Evolutionary conservation across 1,140 invertebrate genomes (phyloP).

Genomic region (Spodoptera frugiperda): DNA sequence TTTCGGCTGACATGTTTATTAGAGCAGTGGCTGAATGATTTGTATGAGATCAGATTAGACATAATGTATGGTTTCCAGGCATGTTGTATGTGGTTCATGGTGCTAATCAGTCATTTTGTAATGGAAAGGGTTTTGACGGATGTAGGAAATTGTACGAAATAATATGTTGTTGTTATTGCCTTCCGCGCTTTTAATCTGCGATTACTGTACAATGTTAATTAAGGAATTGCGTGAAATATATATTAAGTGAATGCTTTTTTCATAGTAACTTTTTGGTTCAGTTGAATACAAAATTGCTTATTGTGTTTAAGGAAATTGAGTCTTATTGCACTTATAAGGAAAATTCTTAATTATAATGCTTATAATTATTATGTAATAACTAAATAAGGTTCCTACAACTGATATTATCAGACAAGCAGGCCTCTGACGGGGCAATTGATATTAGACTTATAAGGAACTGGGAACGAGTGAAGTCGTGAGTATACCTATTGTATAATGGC

Average conservation of each 20-base stretch:
- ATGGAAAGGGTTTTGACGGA: constrained; percentile 30
- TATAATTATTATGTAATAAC: background rate
- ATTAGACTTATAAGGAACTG: constrained; percentile 38
- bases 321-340: background rate
- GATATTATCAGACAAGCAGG: background rate
- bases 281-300: background rate
- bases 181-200: constrained; percentile 21
- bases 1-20: constrained; percentile 30
- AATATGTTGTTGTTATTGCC: constrained; percentile 10
- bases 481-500: constrained; percentile 25
- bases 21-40: constrained; percentile 19
- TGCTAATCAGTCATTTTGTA: constrained; percentile 28
- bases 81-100: constrained; percentile 25
- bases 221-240: background rate
- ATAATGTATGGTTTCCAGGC: constrained; percentile 29
- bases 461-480: constrained; percentile 20
- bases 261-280: background rate
- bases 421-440: constrained; percentile 25
- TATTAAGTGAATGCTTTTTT: background rate
- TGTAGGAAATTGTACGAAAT: constrained; percentile 25
- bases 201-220: background rate
- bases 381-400: constrained; percentile 1
- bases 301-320: background rate
- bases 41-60: constrained; percentile 35
- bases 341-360: background rate